Conservation (phyloP, 2,113 vertebrate species). For the Sterna hirundo region DNA sequence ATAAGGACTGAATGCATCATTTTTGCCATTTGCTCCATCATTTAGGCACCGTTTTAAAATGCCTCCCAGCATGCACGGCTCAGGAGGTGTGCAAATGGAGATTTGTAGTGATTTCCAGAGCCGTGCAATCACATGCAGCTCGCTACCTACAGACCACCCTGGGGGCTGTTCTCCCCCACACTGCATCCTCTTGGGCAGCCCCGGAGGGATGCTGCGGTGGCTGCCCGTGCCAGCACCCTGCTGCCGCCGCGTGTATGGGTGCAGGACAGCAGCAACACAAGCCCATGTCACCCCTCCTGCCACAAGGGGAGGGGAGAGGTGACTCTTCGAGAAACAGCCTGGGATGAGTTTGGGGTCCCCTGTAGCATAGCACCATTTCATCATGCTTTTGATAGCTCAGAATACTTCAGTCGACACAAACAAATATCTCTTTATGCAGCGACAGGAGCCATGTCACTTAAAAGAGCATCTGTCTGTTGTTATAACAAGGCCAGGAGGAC, state of each 20-base stretch:
- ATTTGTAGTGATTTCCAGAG: background rate
- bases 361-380: background rate
- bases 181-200: background rate
- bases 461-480: background rate
- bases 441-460: background rate
- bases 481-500: background rate
- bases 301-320: accelerated
- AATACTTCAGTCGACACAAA: background rate
- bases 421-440: background rate
- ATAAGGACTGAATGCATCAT: background rate
- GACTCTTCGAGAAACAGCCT: background rate
- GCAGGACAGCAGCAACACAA: background rate
- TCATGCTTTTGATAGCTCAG: background rate
- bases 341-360: background rate
- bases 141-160: accelerated
- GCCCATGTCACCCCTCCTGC: background rate
- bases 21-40: background rate
- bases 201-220: background rate
- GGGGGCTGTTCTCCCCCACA: background rate
- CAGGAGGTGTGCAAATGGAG: background rate
- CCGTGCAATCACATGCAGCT: background rate
- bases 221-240: background rate
- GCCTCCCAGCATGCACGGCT: accelerated
- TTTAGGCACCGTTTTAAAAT: background rate
- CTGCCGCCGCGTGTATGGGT: background rate